phyloP scores from a whole-genome alignment of 1,140 invertebrate species.

The Drosophila erecta region DNA sequence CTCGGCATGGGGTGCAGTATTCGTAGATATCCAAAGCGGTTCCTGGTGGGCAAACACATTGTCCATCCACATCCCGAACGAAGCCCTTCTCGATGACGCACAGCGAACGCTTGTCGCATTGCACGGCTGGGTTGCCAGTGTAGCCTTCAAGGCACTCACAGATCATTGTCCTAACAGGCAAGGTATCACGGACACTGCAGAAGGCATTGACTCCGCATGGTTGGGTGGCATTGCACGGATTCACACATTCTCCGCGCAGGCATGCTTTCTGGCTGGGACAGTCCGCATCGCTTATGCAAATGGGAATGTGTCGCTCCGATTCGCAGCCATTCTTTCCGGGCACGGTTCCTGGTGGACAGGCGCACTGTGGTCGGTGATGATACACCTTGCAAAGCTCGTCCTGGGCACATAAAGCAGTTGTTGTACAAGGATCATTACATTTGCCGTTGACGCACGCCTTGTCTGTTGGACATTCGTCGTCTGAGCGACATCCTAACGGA shows the following conservation, averaged over 20 bases:
- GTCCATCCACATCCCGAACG: slow-evolving; percentile 88
- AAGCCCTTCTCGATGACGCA: slow-evolving; percentile 91
- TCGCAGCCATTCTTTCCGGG: slow-evolving; percentile 90
- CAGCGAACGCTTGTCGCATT: slow-evolving; percentile 89
- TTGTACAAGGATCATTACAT: slow-evolving; percentile 91
- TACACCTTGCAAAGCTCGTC: slow-evolving; percentile 91
- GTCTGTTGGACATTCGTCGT: slow-evolving; percentile 90
- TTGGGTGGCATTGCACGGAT: slow-evolving; percentile 92
- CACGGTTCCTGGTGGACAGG: slow-evolving; percentile 91
- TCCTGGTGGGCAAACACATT: slow-evolving; percentile 91
- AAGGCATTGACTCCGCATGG: slow-evolving; percentile 93
- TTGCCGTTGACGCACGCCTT: slow-evolving; percentile 92
- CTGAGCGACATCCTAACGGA: slow-evolving; percentile 90
- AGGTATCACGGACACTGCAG: slow-evolving; percentile 92
- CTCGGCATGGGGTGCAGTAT: slow-evolving; percentile 90
- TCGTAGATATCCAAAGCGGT: slow-evolving; percentile 91
- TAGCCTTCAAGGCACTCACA: slow-evolving; percentile 95
- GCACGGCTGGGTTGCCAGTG: slow-evolving; percentile 91
- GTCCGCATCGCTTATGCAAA: slow-evolving; percentile 91
- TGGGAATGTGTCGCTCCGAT: slow-evolving; percentile 86
- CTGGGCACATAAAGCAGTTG: slow-evolving; percentile 88
- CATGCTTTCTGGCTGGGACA: slow-evolving; percentile 94
- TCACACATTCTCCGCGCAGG: slow-evolving; percentile 91
- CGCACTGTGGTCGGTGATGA: slow-evolving; percentile 90
- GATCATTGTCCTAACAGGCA: slow-evolving; percentile 94